A percentile compares a stretch with the other conserved stretches of the same genome.
Conservation (phyloP, 2,888 invertebrate species). For the Orthosia gracilis region DNA sequence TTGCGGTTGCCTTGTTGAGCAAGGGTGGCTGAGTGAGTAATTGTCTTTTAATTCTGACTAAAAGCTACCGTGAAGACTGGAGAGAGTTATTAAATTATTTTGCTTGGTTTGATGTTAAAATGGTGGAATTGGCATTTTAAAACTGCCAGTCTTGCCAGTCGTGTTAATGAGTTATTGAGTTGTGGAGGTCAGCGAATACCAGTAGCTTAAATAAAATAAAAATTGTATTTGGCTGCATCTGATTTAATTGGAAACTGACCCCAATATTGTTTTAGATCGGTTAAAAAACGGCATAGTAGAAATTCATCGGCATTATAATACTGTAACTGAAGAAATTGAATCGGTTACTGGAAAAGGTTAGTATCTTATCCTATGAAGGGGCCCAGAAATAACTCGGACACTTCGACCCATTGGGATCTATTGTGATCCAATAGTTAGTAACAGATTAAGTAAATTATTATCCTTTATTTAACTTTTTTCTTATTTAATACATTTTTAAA, state of each 20-base stretch:
- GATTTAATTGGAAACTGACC: not conserved
- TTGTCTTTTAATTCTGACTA: slow-evolving; percentile 56
- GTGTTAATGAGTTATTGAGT: no score
- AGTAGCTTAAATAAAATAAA: no score
- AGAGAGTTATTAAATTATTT: slow-evolving; percentile 43
- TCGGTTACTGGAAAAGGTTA: not conserved
- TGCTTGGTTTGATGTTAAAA: slow-evolving; percentile 9
- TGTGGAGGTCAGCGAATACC: no score
- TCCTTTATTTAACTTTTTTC: no score
- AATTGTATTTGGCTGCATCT: not conserved
- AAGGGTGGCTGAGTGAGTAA: slow-evolving; percentile 58
- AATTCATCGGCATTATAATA: not conserved
- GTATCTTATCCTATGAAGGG: no score
- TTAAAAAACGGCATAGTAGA: no score
- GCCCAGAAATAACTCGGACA: no score
- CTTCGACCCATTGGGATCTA: no score
- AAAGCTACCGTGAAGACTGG: slow-evolving; percentile 36
- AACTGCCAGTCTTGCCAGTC: not conserved
- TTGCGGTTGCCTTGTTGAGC: slow-evolving; percentile 59
- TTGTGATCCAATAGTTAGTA: no score
- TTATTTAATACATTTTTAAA: no score
- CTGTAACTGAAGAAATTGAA: not conserved
- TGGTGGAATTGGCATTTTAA: not conserved
- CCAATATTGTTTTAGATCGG: not conserved
- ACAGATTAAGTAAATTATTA: no score